Evolutionary conservation across 1,140 invertebrate species (phyloP), one percentile per base, ranked within the genome.

Genomic region (Drosophila nebulosa): DNA sequence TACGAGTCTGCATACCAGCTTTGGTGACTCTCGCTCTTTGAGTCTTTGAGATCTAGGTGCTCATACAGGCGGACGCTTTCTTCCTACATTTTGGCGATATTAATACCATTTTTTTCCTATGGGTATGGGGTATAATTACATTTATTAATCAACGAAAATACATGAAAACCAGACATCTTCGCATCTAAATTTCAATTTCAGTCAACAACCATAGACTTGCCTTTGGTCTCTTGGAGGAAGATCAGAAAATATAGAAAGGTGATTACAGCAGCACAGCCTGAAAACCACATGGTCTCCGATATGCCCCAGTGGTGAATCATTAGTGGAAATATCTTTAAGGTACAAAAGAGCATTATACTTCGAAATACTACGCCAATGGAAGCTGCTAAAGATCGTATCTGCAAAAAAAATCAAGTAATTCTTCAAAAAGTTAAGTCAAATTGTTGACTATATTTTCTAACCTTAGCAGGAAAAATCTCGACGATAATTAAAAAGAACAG

Each of bases 191-290:
- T n/a, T n/a, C n/a, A n/a, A 46, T 46, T 30, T 55, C 53, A 85
- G 30, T 88, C 75, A 1, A 65, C 60, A 57, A 81, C 42, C 83
- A 86, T 88, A 0, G 78, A 89, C 85, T 94, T 95, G n/a, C 94
- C 94, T 83, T 95, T 95, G 0, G 95, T 96, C 88, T 96, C 95
- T 0, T 95, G 95, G 5, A 96, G 84, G 14, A 71, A 90, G 0
- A 88, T 16, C 52, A 77, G 46, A 36, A 90, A 84, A 26, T 90
- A 90, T 0, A 88, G 26, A 53, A 80, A 90, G 0, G 89, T 88
- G 0, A 90, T 46, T 0, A 90, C 1, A 3, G 46, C 61, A 1
- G 84, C 66, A 4, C 18, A 30, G 0, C 70, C 77, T 0, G 76
- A 90, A 21, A 90, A 74, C 79, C 76, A 90, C 83, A 90, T 89